These are phyloP conservation scores for Pachypsylla venusta DNA, from an alignment of 1,140 invertebrate species.

Conservation along the genomic window DNA sequence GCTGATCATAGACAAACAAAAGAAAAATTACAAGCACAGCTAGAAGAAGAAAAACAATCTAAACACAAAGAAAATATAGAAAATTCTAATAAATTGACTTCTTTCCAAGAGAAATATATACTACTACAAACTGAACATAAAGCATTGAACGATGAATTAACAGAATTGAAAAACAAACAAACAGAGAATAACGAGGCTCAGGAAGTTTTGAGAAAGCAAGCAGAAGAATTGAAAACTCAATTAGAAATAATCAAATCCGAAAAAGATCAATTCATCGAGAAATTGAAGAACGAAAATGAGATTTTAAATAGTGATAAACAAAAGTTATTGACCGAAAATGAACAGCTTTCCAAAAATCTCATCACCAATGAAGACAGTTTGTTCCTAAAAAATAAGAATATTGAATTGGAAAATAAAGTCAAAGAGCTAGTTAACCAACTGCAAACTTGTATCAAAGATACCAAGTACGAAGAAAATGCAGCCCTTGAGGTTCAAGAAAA, in stretches of 20 bases:
- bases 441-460: neutral
- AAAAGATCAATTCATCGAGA: neutral
- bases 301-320: neutral
- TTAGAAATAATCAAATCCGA: conserved; percentile 12
- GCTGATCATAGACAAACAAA: conserved; percentile 33
- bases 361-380: conserved; percentile 25
- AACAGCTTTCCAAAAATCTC: neutral
- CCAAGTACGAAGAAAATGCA: conserved; percentile 11
- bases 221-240: conserved; percentile 13
- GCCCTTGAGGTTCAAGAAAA: conserved; percentile 12
- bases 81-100: conserved; percentile 33
- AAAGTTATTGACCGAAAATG: neutral
- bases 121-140: conserved; percentile 27
- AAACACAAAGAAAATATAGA: conserved; percentile 35
- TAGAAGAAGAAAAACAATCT: conserved; percentile 32
- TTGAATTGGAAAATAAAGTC: conserved; percentile 14
- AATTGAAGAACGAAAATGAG: conserved; percentile 4
- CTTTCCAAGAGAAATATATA: conserved; percentile 34
- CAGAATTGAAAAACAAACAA: conserved; percentile 32
- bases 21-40: conserved; percentile 33
- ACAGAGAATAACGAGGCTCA: neutral
- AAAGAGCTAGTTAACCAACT: conserved; percentile 9
- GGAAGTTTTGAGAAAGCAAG: conserved; percentile 12
- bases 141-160: conserved; percentile 16
- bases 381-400: conserved; percentile 15